These are phyloP conservation scores for Calameuta filiformis DNA, from an alignment of 2,888 invertebrate genomes.

Conservation along the genomic window DNA sequence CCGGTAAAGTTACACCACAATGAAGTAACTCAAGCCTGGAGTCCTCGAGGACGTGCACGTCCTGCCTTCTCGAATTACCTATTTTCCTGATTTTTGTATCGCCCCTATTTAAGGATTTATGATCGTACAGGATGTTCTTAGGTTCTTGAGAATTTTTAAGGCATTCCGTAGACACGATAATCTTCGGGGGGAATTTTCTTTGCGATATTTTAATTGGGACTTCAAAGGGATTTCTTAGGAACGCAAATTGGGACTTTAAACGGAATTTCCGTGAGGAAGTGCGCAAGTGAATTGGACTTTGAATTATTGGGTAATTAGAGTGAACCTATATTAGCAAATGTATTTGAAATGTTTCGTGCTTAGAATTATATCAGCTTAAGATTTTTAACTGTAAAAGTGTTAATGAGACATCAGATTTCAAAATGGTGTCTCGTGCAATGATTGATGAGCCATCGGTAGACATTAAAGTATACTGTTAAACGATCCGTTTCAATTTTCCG, in stretches of 20 bases:
- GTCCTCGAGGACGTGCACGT: not conserved
- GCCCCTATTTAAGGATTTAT: not conserved
- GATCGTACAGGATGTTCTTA: not conserved
- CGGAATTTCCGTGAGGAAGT: not conserved
- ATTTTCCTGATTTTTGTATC: not conserved
- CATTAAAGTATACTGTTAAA: not conserved
- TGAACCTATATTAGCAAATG: no score
- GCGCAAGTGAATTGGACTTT: not conserved
- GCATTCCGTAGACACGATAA: not conserved
- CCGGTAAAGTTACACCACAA: conserved; percentile 52
- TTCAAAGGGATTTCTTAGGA: no score
- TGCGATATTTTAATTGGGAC: not conserved
- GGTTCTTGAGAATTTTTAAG: not conserved
- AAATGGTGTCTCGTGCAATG: not conserved
- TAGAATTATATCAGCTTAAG: not conserved
- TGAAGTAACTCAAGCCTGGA: conserved; percentile 42
- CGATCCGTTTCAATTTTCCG: not conserved
- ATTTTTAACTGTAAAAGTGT: no score
- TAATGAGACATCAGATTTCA: not conserved
- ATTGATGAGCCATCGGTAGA: not conserved
- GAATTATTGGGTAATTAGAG: no score
- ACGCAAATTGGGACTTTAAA: not conserved
- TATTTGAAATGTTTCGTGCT: not conserved
- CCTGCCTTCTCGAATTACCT: not conserved
- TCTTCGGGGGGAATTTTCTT: not conserved